A percentile compares a stretch with the other conserved stretches of the same genome.
phyloP scores from a whole-genome alignment of 2,113 vertebrate genomes.

The Pseudois nayaur region DNA sequence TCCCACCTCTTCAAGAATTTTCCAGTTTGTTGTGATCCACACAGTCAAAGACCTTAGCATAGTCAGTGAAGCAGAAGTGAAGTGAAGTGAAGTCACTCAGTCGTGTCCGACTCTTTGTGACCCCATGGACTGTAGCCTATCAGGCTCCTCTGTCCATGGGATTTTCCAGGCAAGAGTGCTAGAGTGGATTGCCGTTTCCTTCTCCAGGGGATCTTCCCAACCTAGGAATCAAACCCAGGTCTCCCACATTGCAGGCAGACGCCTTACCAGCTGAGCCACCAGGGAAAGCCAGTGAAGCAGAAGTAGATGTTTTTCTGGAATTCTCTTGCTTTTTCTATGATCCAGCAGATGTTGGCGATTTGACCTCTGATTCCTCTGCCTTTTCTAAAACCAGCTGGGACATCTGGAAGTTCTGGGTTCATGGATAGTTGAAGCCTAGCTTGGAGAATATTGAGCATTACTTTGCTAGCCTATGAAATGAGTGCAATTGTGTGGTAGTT shows the following conservation, averaged over 20 bases:
- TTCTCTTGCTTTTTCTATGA: neutral
- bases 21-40: neutral
- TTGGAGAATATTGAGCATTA: neutral
- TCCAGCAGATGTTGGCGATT: accelerated
- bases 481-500: neutral
- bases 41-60: neutral
- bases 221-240: too few species aligned
- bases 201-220: too few species aligned
- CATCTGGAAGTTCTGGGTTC: neutral
- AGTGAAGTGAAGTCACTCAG: too few species aligned
- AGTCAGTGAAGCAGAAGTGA: neutral
- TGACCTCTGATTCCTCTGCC: neutral
- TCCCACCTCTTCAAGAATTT: neutral
- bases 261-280: too few species aligned
- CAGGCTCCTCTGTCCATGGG: too few species aligned
- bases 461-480: neutral
- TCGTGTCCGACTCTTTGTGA: too few species aligned
- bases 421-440: neutral
- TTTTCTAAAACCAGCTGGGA: neutral
- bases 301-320: neutral
- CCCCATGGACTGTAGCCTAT: too few species aligned
- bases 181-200: too few species aligned
- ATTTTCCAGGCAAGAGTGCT: too few species aligned
- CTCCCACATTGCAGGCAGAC: too few species aligned
- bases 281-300: neutral